These are phyloP conservation scores for Musca domestica DNA, from an alignment of 1,140 invertebrate genomes.

Conservation along the genomic window DNA sequence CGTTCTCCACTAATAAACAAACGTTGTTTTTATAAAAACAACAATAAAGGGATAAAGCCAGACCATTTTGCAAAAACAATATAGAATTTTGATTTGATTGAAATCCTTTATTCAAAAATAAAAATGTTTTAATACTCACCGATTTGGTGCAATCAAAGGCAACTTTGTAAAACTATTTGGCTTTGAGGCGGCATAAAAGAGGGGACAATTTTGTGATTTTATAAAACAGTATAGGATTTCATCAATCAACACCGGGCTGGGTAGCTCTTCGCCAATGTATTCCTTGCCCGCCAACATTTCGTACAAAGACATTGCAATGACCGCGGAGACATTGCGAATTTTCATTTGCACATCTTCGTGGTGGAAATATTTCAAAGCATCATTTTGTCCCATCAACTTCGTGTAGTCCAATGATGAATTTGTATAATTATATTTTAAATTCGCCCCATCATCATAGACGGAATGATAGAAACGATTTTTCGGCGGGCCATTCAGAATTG, in stretches of 20 bases:
- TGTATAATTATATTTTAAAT: slow-evolving; percentile 61
- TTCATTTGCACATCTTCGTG: slow-evolving; percentile 59
- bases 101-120: too few species aligned
- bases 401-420: slow-evolving; percentile 57
- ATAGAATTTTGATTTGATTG: neutral
- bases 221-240: slow-evolving; percentile 81
- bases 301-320: slow-evolving; percentile 60
- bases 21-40: too few species aligned
- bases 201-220: slow-evolving; percentile 65
- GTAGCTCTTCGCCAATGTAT: slow-evolving; percentile 47
- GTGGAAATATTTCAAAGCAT: slow-evolving; percentile 39
- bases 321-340: slow-evolving; percentile 59
- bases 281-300: slow-evolving; percentile 56
- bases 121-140: slow-evolving; percentile 33
- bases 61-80: too few species aligned
- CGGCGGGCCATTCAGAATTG: slow-evolving; percentile 67
- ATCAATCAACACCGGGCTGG: slow-evolving; percentile 59
- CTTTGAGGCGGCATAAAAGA: slow-evolving; percentile 63
- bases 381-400: slow-evolving; percentile 27
- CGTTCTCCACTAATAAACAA: too few species aligned
- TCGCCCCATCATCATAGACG: slow-evolving; percentile 69
- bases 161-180: slow-evolving; percentile 56
- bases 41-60: too few species aligned
- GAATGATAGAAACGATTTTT: slow-evolving; percentile 82
- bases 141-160: slow-evolving; percentile 40